Evolutionary conservation across 2,113 vertebrate genomes (phyloP).

Genomic region (Antechinus flavipes): DNA sequence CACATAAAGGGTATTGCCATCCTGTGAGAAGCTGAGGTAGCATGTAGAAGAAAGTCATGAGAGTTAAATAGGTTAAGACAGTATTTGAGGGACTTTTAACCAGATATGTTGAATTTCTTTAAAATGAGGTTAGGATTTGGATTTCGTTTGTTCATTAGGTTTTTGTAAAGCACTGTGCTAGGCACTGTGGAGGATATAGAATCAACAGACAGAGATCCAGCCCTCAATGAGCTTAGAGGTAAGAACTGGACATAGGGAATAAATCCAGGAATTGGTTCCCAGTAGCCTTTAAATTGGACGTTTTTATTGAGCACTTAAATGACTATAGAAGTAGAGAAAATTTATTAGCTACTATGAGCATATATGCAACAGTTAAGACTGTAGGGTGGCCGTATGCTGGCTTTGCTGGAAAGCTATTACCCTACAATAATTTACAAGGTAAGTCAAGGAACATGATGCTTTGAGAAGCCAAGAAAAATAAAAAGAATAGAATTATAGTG

Average conservation of each 20-base stretch:
- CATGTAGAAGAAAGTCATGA: background rate
- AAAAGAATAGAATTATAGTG: slow-evolving; percentile 24
- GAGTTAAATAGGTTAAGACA: background rate
- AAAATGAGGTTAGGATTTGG: background rate
- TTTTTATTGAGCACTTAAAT: background rate
- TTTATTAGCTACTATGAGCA: background rate
- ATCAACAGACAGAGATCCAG: background rate
- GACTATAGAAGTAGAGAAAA: background rate
- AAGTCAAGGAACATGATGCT: background rate
- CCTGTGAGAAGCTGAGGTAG: background rate
- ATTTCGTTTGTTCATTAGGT: background rate
- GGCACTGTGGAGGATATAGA: background rate
- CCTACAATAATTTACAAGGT: slow-evolving; percentile 14
- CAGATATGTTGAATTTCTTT: background rate
- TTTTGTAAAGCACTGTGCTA: background rate
- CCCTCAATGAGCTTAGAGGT: background rate
- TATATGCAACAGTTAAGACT: background rate
- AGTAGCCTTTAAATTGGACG: background rate
- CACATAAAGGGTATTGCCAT: background rate
- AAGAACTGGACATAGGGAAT: background rate
- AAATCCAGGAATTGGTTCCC: background rate
- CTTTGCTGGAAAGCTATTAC: slow-evolving; percentile 39
- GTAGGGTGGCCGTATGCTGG: background rate
- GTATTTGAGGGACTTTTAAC: background rate
- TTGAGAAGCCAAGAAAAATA: slow-evolving; percentile 47